These are phyloP conservation scores for Siniperca knerii DNA, from an alignment of 2,113 vertebrate species.

Conservation along the genomic window DNA sequence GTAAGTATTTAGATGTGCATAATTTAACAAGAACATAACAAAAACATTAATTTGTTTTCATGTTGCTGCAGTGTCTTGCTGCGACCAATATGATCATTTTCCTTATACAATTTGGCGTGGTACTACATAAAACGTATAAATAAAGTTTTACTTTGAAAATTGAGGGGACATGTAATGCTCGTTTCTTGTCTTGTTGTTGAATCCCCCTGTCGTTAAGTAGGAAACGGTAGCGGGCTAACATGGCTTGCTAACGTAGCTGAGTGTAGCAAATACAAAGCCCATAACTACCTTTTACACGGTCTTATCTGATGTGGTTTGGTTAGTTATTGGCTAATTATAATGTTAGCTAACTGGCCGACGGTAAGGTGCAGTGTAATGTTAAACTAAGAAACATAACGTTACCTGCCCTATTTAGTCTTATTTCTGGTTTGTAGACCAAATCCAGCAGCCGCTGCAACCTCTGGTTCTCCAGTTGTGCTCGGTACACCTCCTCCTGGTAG, in stretches of 20 bases:
- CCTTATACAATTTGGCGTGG: not conserved
- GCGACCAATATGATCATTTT: too few species aligned
- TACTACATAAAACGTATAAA: not conserved
- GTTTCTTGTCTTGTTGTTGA: too few species aligned
- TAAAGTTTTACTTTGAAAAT: conserved; percentile 17
- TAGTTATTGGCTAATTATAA: not conserved
- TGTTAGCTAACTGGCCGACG: too few species aligned
- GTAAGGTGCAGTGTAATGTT: too few species aligned
- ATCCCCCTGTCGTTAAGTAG: not conserved
- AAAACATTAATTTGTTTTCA: not conserved
- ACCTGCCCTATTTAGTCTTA: conserved; percentile 62
- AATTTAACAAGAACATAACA: not conserved
- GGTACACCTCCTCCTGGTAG: conserved; percentile 65
- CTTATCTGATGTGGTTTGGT: not conserved
- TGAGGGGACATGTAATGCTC: not conserved
- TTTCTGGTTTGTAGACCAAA: conserved; percentile 61
- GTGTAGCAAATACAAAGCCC: not conserved
- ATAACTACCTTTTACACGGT: not conserved
- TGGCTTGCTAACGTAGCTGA: not conserved
- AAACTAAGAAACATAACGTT: not conserved
- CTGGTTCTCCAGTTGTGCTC: conserved; percentile 60
- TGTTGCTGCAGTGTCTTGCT: not conserved
- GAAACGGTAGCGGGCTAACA: not conserved
- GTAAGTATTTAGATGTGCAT: not conserved
- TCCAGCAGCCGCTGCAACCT: conserved; percentile 66